phyloP scores from a whole-genome alignment of 2,888 invertebrate species.

The Heliconius hortense region DNA sequence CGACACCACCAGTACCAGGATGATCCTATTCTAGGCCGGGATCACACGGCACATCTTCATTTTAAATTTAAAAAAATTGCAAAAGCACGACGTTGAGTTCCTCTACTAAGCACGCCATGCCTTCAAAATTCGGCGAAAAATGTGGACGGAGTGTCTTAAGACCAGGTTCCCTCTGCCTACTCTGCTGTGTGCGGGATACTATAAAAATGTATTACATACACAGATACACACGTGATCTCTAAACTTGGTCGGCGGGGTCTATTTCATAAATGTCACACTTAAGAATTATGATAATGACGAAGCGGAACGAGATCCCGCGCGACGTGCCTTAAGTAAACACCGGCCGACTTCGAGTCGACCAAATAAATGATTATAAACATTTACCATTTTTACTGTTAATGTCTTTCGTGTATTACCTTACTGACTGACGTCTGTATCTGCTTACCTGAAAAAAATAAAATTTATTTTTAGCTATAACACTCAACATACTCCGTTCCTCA shows the following conservation, averaged over 20 bases:
- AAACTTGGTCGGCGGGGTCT: background rate
- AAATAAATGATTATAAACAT: conserved; percentile 27
- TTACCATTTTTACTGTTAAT: conserved; percentile 22
- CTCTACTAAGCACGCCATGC: too few relatives aligned
- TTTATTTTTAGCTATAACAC: too few relatives aligned
- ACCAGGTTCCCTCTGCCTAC: too few relatives aligned
- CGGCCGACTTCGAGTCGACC: background rate
- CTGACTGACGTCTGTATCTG: background rate
- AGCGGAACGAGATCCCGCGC: background rate
- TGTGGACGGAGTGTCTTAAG: too few relatives aligned
- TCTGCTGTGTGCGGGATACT: background rate
- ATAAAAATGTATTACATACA: background rate
- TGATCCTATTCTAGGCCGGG: too few relatives aligned
- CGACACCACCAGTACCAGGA: too few relatives aligned
- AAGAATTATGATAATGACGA: conserved; percentile 22
- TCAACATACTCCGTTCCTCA: too few relatives aligned
- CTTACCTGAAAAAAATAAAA: conserved; percentile 21
- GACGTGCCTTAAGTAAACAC: conserved; percentile 20
- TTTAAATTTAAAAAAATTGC: too few relatives aligned
- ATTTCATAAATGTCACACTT: conserved; percentile 20
- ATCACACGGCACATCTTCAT: too few relatives aligned
- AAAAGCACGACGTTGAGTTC: too few relatives aligned
- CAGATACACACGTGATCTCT: background rate
- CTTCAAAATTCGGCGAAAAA: too few relatives aligned
- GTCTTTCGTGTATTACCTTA: conserved; percentile 18